Evolutionary conservation across 2,113 vertebrate species (phyloP).

Genomic region (Crotalus viridis): DNA sequence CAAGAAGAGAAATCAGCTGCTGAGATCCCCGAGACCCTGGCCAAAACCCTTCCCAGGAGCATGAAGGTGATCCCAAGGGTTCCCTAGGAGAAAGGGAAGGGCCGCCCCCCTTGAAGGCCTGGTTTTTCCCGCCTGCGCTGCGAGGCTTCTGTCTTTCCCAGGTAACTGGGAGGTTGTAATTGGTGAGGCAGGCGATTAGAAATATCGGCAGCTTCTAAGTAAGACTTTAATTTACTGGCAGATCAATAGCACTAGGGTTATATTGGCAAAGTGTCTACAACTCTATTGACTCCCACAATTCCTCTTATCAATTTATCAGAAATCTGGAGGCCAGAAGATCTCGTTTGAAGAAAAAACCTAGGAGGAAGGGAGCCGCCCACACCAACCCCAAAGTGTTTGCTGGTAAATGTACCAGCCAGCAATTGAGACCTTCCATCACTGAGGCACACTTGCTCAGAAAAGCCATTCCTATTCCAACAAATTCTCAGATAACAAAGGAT

Average conservation of each 20-base stretch:
- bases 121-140: background rate
- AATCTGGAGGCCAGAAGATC: conserved; percentile 96
- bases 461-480: background rate
- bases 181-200: conserved; percentile 85
- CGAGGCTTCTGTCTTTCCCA: conserved; percentile 58
- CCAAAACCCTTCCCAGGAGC: background rate
- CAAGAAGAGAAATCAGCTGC: background rate
- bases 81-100: background rate
- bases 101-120: background rate
- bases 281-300: conserved; percentile 99
- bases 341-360: conserved; percentile 75
- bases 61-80: background rate
- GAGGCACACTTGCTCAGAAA: no score
- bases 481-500: background rate
- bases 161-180: conserved; percentile 79
- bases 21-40: background rate
- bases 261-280: conserved; percentile 99
- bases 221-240: conserved; percentile 99
- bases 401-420: conserved; percentile 17
- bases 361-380: conserved; percentile 57
- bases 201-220: conserved; percentile 95
- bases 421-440: background rate
- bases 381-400: conserved; percentile 47
- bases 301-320: conserved; percentile 99
- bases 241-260: conserved; percentile 97